Conservation (phyloP, 2,797 vertebrate species). For the Babyrousa celebensis region DNA sequence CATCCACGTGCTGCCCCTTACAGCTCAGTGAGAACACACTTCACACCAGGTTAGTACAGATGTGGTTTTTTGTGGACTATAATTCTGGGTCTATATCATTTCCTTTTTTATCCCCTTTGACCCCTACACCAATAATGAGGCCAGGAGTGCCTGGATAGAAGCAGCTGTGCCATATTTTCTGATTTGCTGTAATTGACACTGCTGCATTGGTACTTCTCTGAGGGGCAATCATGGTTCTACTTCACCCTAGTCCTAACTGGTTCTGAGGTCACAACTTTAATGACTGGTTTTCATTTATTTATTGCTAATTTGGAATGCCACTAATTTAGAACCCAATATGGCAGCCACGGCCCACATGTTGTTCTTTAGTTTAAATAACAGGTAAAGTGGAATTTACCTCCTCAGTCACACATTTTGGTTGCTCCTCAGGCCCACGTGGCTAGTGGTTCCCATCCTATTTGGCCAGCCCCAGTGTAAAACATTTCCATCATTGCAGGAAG, state of each 20-base stretch:
- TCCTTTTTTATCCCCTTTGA: not conserved
- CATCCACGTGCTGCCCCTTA: too few species aligned
- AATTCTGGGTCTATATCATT: not conserved
- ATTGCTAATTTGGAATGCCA: not conserved
- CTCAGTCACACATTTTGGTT: slow-evolving; percentile 18
- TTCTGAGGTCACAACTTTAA: slow-evolving; percentile 18
- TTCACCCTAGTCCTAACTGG: slow-evolving; percentile 4
- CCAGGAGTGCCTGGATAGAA: not conserved
- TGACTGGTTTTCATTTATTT: slow-evolving; percentile 38
- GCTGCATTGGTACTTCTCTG: not conserved
- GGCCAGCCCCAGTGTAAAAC: not conserved
- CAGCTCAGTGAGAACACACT: not conserved
- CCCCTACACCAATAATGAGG: not conserved
- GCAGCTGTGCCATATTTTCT: not conserved
- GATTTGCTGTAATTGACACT: slow-evolving; percentile 46
- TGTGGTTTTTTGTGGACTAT: not conserved
- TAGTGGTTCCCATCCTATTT: not conserved
- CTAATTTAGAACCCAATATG: not conserved
- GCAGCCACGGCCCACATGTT: not conserved
- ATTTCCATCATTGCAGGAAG: not conserved
- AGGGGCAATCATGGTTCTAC: not conserved
- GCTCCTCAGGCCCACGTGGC: not conserved
- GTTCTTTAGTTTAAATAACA: slow-evolving; percentile 39
- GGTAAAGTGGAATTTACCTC: slow-evolving; percentile 37
- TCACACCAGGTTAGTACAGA: not conserved